These are phyloP conservation scores for Drosophila repletoides DNA, from an alignment of 1,140 invertebrate genomes.

Conservation along the genomic window DNA sequence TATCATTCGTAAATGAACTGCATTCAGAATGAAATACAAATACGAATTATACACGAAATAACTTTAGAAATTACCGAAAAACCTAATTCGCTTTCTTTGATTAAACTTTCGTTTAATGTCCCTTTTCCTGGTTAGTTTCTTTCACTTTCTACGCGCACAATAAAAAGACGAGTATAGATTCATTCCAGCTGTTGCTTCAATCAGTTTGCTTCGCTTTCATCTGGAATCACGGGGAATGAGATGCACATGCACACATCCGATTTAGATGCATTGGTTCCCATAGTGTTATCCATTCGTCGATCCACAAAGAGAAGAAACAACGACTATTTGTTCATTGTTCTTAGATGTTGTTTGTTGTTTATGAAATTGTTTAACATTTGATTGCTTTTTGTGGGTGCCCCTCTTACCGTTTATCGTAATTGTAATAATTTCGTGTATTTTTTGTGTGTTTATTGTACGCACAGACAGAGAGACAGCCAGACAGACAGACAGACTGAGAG, in stretches of 20 bases:
- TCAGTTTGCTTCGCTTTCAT: slow-evolving; percentile 35
- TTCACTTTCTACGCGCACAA: slow-evolving; percentile 35
- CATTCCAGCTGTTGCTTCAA: neutral
- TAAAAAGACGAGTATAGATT: neutral
- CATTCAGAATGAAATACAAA: too few relatives aligned
- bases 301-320: neutral
- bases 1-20: too few relatives aligned
- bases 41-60: too few relatives aligned
- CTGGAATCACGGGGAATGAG: too few relatives aligned
- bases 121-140: slow-evolving; percentile 1
- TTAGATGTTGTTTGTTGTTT: neutral
- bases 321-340: slow-evolving; percentile 36
- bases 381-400: slow-evolving; percentile 34
- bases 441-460: slow-evolving; percentile 39
- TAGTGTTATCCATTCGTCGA: slow-evolving; percentile 4
- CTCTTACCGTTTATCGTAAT: slow-evolving; percentile 64
- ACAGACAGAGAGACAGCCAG: slow-evolving; percentile 1
- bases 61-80: neutral
- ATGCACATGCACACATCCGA: slow-evolving; percentile 32
- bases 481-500: neutral
- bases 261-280: slow-evolving; percentile 32
- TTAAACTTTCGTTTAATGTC: slow-evolving; percentile 26
- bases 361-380: slow-evolving; percentile 31
- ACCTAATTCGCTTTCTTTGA: neutral
- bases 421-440: slow-evolving; percentile 73